These are phyloP conservation scores for Gibbula magus DNA, from an alignment of 2,888 invertebrate genomes.

Conservation along the genomic window DNA sequence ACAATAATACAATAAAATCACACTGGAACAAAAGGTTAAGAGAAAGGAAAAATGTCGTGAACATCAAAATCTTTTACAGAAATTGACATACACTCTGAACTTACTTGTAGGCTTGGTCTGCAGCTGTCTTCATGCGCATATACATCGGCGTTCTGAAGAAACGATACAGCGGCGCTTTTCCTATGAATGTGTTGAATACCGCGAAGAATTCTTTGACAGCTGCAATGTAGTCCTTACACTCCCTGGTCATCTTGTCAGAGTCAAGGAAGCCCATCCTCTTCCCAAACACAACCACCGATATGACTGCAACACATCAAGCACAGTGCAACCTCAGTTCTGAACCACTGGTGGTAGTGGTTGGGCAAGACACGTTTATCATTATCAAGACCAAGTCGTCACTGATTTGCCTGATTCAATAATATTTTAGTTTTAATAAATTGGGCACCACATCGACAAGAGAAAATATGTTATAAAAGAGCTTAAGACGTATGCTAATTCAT, in stretches of 20 bases:
- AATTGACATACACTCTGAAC: neutral
- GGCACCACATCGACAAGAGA: no score
- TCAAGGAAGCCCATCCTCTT: neutral
- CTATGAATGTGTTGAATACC: neutral
- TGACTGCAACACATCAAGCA: neutral
- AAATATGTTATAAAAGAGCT: no score
- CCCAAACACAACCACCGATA: neutral
- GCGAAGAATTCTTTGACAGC: slow-evolving; percentile 5
- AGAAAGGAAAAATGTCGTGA: no score
- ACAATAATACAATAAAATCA: no score
- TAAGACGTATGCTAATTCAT: no score
- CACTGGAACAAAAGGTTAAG: no score
- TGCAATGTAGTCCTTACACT: neutral
- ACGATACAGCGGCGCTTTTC: slow-evolving; percentile 60
- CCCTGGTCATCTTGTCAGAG: neutral
- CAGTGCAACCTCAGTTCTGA: no score
- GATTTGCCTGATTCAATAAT: no score
- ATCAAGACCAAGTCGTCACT: neutral
- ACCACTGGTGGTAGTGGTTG: no score
- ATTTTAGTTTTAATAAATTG: no score
- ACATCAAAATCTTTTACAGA: no score
- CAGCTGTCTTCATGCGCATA: slow-evolving; percentile 39
- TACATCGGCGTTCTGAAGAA: slow-evolving; percentile 45
- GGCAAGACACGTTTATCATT: neutral
- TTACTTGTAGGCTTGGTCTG: slow-evolving; percentile 28